These are phyloP conservation scores for Pimpla rufipes DNA, from an alignment of 2,888 invertebrate species.

Conservation along the genomic window DNA sequence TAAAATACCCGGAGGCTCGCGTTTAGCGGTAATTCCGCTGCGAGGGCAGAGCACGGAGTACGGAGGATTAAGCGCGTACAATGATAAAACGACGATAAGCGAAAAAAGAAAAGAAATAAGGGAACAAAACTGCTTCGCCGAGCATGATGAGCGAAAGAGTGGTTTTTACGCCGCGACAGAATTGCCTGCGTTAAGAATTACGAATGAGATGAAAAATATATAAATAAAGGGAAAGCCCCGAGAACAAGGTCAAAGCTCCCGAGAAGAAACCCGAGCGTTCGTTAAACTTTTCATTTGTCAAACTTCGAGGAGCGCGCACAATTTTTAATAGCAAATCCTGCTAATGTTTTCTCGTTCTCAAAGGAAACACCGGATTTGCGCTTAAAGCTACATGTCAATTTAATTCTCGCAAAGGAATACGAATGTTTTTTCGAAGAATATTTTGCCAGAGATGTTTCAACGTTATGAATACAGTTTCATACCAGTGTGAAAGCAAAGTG, in stretches of 20 bases:
- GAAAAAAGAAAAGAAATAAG: neutral
- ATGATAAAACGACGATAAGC: conserved; percentile 44
- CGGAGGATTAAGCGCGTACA: conserved; percentile 29
- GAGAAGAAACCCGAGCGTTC: neutral
- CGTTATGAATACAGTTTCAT: no score
- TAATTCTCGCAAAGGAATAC: no score
- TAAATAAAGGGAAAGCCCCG: neutral
- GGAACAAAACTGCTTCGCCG: conserved; percentile 1
- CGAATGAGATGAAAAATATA: conserved; percentile 7
- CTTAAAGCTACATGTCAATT: no score
- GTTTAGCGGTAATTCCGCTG: conserved; percentile 24
- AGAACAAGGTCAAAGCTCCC: conserved; percentile 11
- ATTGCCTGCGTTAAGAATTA: conserved; percentile 12
- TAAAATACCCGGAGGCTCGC: conserved; percentile 22
- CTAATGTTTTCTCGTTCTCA: no score
- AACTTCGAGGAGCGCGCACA: neutral
- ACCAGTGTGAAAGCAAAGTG: no score
- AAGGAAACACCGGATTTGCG: no score
- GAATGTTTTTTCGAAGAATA: no score
- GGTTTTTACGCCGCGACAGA: conserved; percentile 15
- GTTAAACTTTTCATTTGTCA: neutral
- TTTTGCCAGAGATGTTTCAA: no score
- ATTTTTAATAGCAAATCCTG: neutral
- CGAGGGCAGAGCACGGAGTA: conserved; percentile 21
- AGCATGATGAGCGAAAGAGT: conserved; percentile 22